Percentiles rank a stretch among this genome's conserved stretches.
These are phyloP conservation scores for Mus pahari DNA, from an alignment of 2,113 vertebrate species.

Conservation along the genomic window DNA sequence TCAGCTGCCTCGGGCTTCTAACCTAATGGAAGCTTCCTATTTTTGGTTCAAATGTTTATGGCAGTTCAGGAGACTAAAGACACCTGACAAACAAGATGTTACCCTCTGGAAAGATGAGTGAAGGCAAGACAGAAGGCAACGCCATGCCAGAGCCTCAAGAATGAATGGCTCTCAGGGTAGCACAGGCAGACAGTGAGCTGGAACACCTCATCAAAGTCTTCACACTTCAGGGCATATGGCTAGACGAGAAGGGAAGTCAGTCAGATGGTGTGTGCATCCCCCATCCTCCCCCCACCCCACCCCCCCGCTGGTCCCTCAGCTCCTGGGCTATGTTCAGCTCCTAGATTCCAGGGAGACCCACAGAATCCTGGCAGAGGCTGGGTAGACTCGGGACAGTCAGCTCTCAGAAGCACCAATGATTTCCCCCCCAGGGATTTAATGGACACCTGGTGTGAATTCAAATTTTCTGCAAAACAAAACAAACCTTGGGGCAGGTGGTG, in stretches of 20 bases:
- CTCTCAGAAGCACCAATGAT: neutral
- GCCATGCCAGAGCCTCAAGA: neutral
- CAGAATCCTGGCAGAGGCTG: neutral
- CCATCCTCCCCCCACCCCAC: no score
- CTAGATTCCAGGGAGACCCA: neutral
- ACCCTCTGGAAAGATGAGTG: neutral
- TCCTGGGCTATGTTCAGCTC: neutral
- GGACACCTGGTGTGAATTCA: rapidly evolving
- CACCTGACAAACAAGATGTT: neutral
- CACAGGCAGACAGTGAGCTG: neutral
- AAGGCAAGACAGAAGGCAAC: neutral
- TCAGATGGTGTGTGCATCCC: neutral
- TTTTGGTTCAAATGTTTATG: neutral
- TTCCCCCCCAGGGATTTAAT: neutral
- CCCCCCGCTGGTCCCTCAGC: no score
- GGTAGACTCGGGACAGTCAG: neutral
- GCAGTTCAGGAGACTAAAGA: neutral
- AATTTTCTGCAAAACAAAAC: neutral
- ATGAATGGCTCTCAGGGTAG: neutral
- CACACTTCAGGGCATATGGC: neutral
- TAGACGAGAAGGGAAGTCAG: neutral
- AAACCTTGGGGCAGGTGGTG: neutral
- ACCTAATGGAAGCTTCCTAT: neutral
- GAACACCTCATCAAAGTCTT: neutral
- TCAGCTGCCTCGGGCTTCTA: neutral